Evolutionary conservation across 2,888 invertebrate species (phyloP), one percentile per base, ranked within the genome.

Genomic region (Himalopsyche tibetana): DNA sequence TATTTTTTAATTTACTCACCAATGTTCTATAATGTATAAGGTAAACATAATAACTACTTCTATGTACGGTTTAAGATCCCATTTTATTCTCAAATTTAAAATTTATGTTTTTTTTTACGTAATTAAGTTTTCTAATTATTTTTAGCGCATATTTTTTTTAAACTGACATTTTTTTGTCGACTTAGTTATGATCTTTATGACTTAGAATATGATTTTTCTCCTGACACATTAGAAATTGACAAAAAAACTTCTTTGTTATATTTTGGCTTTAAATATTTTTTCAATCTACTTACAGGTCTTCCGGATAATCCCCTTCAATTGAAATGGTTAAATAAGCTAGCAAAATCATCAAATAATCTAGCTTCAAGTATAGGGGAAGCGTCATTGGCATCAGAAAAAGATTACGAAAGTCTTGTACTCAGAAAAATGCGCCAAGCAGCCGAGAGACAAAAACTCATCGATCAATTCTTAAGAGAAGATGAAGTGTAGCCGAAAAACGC

Each of bases 371-470:
- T 93, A n/a, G 89, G 89, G 55, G 90, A 90, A 9, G 91, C 93
- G 74, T 91, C 93, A 87, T 91, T 94, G 55, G 92, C 94, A 85
- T 94, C 94, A 51, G 95, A 96, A 79, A 93, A 94, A 88, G 97
- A 98, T 91, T 98, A 95, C 92, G 98, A 98, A 92, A 96, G 95
- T 90, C 90, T 96, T 36, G 97, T 97, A 3, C 91, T 98, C 89
- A 95, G 95, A 87, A 96, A 96, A 92, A 92, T 98, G 93, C 93
- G 96, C 87, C 96, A 97, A 93, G 97, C 97, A 5, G 96, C 98
- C 90, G 98, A 98, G 92, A 94, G 97, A 84, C 97, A 97, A 91
- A 94, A 93, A 87, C 90, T 96, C 88, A 95, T 96, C 89, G 95
- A 95, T 89, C 93, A 96, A 92, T 95, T 96, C 94, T 91, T 94